Conservation (phyloP, 2,113 vertebrate species). For the Oreochromis aureus region DNA sequence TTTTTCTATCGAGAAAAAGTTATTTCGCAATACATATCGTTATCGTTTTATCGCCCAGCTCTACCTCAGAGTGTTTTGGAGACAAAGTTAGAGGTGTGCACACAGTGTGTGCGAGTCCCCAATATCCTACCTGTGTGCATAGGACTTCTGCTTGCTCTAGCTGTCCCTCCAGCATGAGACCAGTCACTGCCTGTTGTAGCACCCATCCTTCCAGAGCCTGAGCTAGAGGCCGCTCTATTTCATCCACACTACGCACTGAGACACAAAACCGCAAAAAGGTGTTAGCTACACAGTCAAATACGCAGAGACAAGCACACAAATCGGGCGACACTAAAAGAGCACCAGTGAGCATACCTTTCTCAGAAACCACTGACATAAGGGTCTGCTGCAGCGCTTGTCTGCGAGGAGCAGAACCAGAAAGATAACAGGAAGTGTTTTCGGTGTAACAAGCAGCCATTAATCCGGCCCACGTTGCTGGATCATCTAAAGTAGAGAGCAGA, state of each 20-base stretch:
- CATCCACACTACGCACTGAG: slow-evolving; percentile 73
- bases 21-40: no score
- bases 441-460: slow-evolving; percentile 91
- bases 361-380: slow-evolving; percentile 80
- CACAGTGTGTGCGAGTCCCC: not conserved
- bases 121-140: slow-evolving; percentile 80
- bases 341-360: slow-evolving; percentile 71
- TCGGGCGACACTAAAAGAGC: not conserved
- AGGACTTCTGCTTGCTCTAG: slow-evolving; percentile 85
- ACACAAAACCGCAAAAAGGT: not conserved
- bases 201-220: slow-evolving; percentile 83
- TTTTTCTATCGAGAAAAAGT: no score
- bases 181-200: slow-evolving; percentile 82
- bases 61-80: not conserved
- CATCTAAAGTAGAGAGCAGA: slow-evolving; percentile 69
- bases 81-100: not conserved
- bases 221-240: slow-evolving; percentile 69
- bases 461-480: slow-evolving; percentile 86
- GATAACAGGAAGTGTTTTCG: slow-evolving; percentile 76
- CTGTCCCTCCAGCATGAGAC: slow-evolving; percentile 76
- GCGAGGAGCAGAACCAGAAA: slow-evolving; percentile 69
- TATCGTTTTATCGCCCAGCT: not conserved
- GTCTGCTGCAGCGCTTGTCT: slow-evolving; percentile 69
- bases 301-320: not conserved
- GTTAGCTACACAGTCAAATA: not conserved